These are phyloP conservation scores for Dasysyrphus tricinctus DNA, from an alignment of 2,888 invertebrate species.

Conservation along the genomic window DNA sequence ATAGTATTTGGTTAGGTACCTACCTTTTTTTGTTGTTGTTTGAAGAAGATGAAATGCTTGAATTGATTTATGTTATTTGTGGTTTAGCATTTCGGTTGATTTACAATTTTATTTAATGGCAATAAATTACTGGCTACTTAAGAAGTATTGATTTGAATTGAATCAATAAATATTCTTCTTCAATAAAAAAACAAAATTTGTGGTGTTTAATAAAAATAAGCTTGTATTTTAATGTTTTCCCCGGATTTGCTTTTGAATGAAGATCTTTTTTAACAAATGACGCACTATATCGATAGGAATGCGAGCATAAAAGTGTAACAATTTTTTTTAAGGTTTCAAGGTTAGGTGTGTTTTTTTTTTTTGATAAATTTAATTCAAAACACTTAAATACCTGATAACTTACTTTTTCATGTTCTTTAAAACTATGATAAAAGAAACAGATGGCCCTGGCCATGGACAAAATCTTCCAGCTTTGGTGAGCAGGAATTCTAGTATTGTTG, in stretches of 20 bases:
- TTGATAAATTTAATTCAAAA: too few species aligned
- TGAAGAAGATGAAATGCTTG: constrained; percentile 20
- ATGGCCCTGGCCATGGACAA: too few species aligned
- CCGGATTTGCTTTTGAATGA: background rate
- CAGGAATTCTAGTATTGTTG: too few species aligned
- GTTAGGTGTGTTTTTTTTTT: too few species aligned
- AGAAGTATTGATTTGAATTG: constrained; percentile 1
- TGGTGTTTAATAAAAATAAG: background rate
- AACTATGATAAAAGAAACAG: too few species aligned
- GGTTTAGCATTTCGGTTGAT: constrained; percentile 22
- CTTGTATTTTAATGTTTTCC: background rate
- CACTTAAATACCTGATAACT: too few species aligned
- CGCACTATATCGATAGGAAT: too few species aligned
- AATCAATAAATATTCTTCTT: constrained; percentile 9
- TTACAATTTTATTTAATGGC: constrained; percentile 13
- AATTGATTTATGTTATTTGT: constrained; percentile 20
- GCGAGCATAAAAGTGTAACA: too few species aligned
- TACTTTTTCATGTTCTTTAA: too few species aligned
- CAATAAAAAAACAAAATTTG: background rate
- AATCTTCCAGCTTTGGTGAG: too few species aligned
- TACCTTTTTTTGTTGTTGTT: background rate
- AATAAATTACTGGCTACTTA: constrained; percentile 24
- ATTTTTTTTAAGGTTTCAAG: too few species aligned
- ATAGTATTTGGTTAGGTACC: background rate
- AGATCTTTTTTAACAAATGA: too few species aligned